Evolutionary conservation across 2,888 invertebrate species (phyloP), one percentile per base, ranked within the genome.

Genomic region (Meteorus colon): DNA sequence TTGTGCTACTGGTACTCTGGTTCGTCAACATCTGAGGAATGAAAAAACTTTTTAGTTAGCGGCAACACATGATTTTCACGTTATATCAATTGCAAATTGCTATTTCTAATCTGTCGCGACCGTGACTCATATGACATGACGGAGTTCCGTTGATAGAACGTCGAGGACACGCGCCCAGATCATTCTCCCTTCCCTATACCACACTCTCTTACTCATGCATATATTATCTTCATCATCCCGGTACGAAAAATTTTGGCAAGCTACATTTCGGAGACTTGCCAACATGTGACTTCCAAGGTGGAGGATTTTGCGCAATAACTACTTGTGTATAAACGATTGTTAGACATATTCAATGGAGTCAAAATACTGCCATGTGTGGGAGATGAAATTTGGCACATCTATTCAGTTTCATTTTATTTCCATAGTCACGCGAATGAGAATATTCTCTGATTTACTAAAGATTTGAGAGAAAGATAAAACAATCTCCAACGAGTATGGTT

Each of bases 1-100:
- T 91, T 82, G 85, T 86, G 80, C 91, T 92, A 82, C 92, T 93
- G 87, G 92, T 94, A 80, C 88, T 87, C 86, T 88, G 88, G 82
- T 88, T 88, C 82, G 88, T 88, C 81, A 88, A 87, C 86, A 88
- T 87, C 88, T 88, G 86, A 79, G 68, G 72, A 14, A 70, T 66
- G 59, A 70, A 77, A 83, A 82, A 81, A 82, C 80, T 45, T 3
- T 67, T 67, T n/a, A 14, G 27, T 45, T 27, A 45, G 63, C 29
- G 3, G 16, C 24, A 37, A 8, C 67, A 27, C 14, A 51, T 68
- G 29, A 41, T 27, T 69, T 31, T 55, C 19, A n/a, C 37, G n/a
- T 19, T 51, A 69, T 51, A 51, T 31, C 16, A 6, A 6, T 16
- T 69, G 69, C 16, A 34, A 0, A 65, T 41, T 65, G 55, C 69